These are phyloP conservation scores for Hippocampus zosterae DNA, from an alignment of 2,113 vertebrate genomes.

Conservation along the genomic window DNA sequence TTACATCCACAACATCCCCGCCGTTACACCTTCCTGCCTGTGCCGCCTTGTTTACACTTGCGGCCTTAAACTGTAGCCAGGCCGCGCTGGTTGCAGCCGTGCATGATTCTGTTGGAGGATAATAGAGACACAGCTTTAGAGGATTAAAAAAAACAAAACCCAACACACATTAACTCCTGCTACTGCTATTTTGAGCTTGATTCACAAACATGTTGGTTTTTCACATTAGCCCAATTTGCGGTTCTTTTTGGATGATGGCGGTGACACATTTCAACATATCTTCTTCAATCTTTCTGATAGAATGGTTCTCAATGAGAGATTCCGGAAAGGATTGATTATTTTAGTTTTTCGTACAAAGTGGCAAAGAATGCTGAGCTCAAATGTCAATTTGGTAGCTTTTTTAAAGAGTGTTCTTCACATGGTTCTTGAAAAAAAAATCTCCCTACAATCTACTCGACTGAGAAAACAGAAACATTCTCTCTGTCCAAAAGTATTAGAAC, in stretches of 20 bases:
- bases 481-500: too few species aligned
- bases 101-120: not conserved
- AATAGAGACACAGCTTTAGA: not conserved
- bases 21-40: slow-evolving; percentile 61
- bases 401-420: too few species aligned
- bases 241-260: not conserved
- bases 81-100: slow-evolving; percentile 18
- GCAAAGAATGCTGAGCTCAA: too few species aligned
- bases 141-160: slow-evolving; percentile 26
- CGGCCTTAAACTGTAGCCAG: slow-evolving; percentile 23
- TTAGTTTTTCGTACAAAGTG: too few species aligned
- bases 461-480: too few species aligned
- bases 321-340: too few species aligned
- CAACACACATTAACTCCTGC: not conserved
- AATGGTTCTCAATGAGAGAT: not conserved
- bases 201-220: not conserved
- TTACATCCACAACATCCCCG: slow-evolving; percentile 79
- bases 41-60: slow-evolving; percentile 35
- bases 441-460: too few species aligned
- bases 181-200: not conserved
- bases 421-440: too few species aligned
- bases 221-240: not conserved
- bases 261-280: not conserved
- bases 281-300: not conserved
- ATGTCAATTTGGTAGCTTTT: too few species aligned